Evolutionary conservation across 2,113 vertebrate species (phyloP).

Genomic region (Eubucco bourcierii): DNA sequence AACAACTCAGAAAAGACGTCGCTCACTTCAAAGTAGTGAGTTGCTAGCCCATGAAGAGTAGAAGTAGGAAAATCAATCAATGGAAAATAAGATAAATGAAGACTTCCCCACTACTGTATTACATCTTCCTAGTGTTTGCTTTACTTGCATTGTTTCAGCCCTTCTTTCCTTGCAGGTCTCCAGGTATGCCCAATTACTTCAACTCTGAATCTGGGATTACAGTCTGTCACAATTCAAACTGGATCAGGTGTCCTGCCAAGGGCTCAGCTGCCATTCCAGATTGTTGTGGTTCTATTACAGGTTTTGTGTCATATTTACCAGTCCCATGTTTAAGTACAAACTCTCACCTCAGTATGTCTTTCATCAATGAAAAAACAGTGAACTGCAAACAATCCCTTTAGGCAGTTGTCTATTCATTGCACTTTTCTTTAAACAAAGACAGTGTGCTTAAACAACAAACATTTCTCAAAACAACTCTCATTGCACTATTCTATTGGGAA

Average conservation of each 20-base stretch:
- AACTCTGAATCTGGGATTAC: not conserved
- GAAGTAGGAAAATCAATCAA: not conserved
- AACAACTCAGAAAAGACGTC: not conserved
- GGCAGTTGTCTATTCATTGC: not conserved
- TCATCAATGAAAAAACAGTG: not conserved
- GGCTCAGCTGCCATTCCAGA: conserved; percentile 56
- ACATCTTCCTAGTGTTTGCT: not conserved
- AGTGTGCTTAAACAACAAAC: not conserved
- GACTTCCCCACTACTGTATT: not conserved
- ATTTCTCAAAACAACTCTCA: not conserved
- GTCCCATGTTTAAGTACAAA: conserved; percentile 24
- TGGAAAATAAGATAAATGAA: not conserved
- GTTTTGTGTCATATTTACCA: conserved; percentile 18
- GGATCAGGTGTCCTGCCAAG: not conserved
- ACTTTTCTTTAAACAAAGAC: not conserved
- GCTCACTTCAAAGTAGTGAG: not conserved
- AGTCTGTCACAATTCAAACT: not conserved
- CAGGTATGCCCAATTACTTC: not conserved
- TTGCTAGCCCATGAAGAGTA: not conserved
- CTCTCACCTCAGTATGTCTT: conserved; percentile 27
- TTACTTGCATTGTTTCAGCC: not conserved
- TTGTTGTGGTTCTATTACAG: not conserved
- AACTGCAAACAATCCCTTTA: not conserved
- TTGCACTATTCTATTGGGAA: not conserved
- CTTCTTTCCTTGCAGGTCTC: not conserved